A percentile compares a stretch with the other conserved stretches of the same genome.
Conservation (phyloP, 2,797 vertebrate genomes). For the Trachurus trachurus region DNA sequence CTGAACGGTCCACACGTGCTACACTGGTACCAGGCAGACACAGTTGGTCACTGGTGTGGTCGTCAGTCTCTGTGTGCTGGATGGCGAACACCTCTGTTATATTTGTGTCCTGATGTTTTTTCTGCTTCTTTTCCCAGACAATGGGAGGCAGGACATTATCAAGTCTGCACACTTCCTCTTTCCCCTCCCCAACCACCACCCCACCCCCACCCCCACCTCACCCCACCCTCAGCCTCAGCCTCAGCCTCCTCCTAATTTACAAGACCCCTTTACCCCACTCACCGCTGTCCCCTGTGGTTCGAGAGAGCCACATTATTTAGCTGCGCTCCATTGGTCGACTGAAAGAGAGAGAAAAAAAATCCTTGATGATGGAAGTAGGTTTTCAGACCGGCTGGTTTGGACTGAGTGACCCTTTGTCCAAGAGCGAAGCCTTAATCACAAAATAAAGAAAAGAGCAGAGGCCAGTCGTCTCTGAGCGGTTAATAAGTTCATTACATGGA, state of each 20-base stretch:
- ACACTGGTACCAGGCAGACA: conserved; percentile 61
- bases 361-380: conserved; percentile 62
- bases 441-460: conserved; percentile 33
- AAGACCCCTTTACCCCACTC: conserved; percentile 70
- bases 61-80: conserved; percentile 36
- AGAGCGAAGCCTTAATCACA: conserved; percentile 27
- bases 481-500: conserved; percentile 20
- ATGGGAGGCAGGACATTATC: conserved; percentile 70
- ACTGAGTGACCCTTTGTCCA: conserved; percentile 47
- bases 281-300: conserved; percentile 66
- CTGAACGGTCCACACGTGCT: conserved; percentile 26
- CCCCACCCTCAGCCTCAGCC: conserved; percentile 10
- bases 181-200: conserved; percentile 23
- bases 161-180: conserved; percentile 69
- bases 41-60: conserved; percentile 30
- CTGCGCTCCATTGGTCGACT: conserved; percentile 69
- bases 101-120: conserved; percentile 57
- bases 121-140: conserved; percentile 65
- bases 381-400: conserved; percentile 35
- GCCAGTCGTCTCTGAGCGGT: conserved; percentile 15
- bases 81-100: conserved; percentile 32
- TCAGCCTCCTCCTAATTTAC: conserved; percentile 64
- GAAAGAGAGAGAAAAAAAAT: conserved; percentile 36
- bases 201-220: conserved; percentile 14
- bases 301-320: conserved; percentile 78